Evolutionary conservation across 2,888 invertebrate species (phyloP).

Genomic region (Terebella lapidaria): DNA sequence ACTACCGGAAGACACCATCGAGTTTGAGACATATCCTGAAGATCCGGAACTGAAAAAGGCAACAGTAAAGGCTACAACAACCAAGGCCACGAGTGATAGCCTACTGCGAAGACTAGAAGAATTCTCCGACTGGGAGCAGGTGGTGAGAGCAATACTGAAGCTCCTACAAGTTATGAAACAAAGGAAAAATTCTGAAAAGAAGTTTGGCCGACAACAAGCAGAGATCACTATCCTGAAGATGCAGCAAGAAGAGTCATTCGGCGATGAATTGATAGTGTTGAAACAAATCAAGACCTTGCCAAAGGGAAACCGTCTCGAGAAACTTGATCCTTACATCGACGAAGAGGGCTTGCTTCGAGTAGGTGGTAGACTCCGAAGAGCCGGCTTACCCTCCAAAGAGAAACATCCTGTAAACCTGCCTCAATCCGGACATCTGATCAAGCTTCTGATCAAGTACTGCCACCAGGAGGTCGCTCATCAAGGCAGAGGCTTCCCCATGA

Average conservation of each 20-base stretch:
- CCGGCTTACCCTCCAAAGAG: neutral
- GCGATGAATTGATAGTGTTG: too few relatives aligned
- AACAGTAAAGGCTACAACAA: neutral
- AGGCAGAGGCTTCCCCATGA: constrained; percentile 25
- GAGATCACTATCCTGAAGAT: too few relatives aligned
- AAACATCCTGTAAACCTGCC: constrained; percentile 18
- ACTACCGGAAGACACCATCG: neutral
- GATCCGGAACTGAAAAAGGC: constrained; percentile 8
- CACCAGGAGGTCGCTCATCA: constrained; percentile 23
- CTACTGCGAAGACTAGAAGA: constrained; percentile 1
- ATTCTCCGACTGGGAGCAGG: constrained; percentile 9
- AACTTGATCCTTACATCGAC: constrained; percentile 17
- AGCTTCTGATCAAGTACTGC: constrained; percentile 19
- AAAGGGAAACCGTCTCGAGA: too few relatives aligned
- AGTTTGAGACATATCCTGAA: neutral
- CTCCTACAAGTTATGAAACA: too few relatives aligned
- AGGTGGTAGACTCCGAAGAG: constrained; percentile 13
- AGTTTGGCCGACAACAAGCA: too few relatives aligned
- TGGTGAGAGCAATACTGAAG: too few relatives aligned
- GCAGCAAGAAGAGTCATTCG: too few relatives aligned
- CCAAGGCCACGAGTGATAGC: too few relatives aligned
- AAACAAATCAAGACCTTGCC: too few relatives aligned
- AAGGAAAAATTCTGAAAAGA: too few relatives aligned
- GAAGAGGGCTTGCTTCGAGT: constrained; percentile 16
- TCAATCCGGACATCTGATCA: constrained; percentile 7